Evolutionary conservation across 2,113 vertebrate species (phyloP), one percentile per base, ranked within the genome.

Genomic region (Pterocles gutturalis): DNA sequence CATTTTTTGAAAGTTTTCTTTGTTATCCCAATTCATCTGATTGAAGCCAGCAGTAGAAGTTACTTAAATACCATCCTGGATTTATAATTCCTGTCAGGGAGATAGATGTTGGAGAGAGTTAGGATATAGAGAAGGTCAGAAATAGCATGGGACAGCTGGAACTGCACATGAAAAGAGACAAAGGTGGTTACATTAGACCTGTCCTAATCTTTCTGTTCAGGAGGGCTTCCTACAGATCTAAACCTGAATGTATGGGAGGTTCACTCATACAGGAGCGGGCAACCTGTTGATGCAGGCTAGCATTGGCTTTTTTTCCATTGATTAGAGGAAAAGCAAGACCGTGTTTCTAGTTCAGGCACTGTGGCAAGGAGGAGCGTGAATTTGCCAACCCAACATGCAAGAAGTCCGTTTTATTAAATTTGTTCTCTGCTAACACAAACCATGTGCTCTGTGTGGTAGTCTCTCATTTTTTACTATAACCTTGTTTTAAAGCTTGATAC

Each of bases 341-440:
- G 0, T 62, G 20, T 41, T 88, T 89, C 49, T 77, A 1, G 0
- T 80, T 73, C 17, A 26, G 58, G 83, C 16, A 22, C 28, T 51
- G 2, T 20, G 29, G 51, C 55, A 80, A 71, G 33, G 53, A 70
- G 22, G 51, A 57, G 3, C 9, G 41, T 51, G 55, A 64, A 78
- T 71, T 43, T 78, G 72, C 92, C 51, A 70, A 55, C 60, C 31
- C 11, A 46, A 29, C 11, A 5, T 26, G 51, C 46, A 60, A 91
- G 25, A 78, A 71, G 29, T 62, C 46, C 67, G 26, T 80, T 89
- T n/a, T 45, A 95, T 95, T 95, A 96, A 94, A 96, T 34, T 70
- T 78, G 20, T 81, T 54, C 48, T 64, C 72, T 92, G 64, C 51
- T 87, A 33, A 66, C 38, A 73, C 67, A 62, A 96, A 58, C 34